Evolutionary conservation across 2,888 invertebrate species (phyloP).

Genomic region (Teinopalpus imperialis): DNA sequence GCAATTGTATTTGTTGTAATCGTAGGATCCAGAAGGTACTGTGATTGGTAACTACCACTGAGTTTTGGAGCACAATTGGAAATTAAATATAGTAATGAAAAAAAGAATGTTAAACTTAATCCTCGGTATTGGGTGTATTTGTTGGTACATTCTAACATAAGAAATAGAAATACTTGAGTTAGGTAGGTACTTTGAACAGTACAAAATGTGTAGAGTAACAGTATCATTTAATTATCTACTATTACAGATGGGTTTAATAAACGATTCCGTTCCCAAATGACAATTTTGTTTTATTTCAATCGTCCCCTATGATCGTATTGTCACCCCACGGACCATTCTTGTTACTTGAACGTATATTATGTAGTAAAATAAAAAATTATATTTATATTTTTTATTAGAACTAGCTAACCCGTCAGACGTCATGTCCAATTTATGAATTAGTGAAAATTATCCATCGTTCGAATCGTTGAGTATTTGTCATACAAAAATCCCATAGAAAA

Average conservation of each 20-base stretch:
- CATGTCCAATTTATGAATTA: too few species aligned
- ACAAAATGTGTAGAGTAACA: conserved; percentile 76
- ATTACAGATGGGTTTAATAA: conserved; percentile 80
- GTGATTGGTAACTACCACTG: conserved; percentile 70
- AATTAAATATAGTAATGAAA: conserved; percentile 33
- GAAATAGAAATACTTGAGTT: conserved; percentile 64
- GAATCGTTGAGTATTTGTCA: too few species aligned
- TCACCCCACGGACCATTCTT: too few species aligned
- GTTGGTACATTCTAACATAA: conserved; percentile 65
- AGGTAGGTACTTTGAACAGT: conserved; percentile 81
- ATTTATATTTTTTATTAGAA: too few species aligned
- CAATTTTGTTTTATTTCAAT: conserved; percentile 53
- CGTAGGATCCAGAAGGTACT: conserved; percentile 69
- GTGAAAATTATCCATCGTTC: too few species aligned
- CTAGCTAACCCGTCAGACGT: too few species aligned
- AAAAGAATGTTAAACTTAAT: conserved; percentile 38
- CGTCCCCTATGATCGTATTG: too few species aligned
- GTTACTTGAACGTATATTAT: too few species aligned
- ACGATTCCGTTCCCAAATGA: conserved; percentile 78
- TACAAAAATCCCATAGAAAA: too few species aligned
- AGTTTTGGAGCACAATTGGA: conserved; percentile 55
- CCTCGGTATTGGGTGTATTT: conserved; percentile 63
- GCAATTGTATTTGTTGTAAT: conserved; percentile 53
- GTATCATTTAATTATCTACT: conserved; percentile 78
- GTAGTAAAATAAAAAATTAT: too few species aligned